Evolutionary conservation across 2,113 vertebrate genomes (phyloP).

Genomic region (Tetrax tetrax): DNA sequence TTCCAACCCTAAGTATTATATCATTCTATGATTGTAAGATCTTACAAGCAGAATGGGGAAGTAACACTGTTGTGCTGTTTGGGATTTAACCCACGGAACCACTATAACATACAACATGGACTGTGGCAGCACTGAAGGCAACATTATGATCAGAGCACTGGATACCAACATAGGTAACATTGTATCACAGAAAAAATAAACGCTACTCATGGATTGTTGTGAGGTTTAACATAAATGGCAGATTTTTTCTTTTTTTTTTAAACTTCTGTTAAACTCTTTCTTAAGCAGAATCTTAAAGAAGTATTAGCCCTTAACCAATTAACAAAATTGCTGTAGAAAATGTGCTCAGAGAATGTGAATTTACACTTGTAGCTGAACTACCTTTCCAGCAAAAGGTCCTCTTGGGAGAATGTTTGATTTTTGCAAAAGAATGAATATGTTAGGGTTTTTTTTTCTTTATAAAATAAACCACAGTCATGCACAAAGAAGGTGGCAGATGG

Average conservation of each 20-base stretch:
- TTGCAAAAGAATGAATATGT: background rate
- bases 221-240: background rate
- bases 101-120: background rate
- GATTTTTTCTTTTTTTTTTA: background rate
- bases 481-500: conserved; percentile 59
- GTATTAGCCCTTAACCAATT: background rate
- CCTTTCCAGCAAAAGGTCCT: background rate
- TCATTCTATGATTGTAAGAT: no score
- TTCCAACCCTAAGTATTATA: no score
- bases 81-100: background rate
- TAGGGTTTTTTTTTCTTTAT: background rate
- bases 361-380: background rate
- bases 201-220: background rate
- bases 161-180: background rate
- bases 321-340: background rate
- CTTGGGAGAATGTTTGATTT: background rate
- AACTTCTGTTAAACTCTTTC: no score
- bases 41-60: background rate
- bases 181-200: background rate
- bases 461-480: background rate
- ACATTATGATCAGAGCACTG: rapidly evolving
- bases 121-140: background rate
- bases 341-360: rapidly evolving
- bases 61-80: background rate
- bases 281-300: no score